Conservation (phyloP, 2,888 invertebrate species). For the Agonopterix alstromeriana region DNA sequence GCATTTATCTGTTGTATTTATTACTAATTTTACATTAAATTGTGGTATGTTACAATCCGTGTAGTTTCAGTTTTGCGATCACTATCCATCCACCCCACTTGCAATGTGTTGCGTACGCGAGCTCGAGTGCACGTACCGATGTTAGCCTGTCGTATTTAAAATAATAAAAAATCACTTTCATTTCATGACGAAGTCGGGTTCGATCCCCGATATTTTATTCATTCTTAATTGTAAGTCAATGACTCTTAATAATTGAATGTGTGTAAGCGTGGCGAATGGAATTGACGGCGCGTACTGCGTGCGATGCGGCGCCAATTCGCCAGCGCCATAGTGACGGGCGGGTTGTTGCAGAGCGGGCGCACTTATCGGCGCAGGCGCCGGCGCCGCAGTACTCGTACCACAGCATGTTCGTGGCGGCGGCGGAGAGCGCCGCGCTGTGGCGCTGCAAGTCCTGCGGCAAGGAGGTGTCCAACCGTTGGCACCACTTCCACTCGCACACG, state of each 20-base stretch:
- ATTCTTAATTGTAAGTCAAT: too few relatives aligned
- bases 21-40: slow-evolving; percentile 85
- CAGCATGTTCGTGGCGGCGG: slow-evolving; percentile 87
- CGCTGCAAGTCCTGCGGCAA: slow-evolving; percentile 89
- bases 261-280: slow-evolving; percentile 3
- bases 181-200: slow-evolving; percentile 1
- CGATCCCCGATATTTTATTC: slow-evolving; percentile 5
- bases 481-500: slow-evolving; percentile 90
- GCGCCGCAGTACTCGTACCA: slow-evolving; percentile 82
- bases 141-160: neutral
- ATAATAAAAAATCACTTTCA: too few relatives aligned
- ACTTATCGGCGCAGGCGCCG: slow-evolving; percentile 41
- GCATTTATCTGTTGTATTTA: slow-evolving; percentile 82
- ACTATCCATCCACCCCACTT: slow-evolving; percentile 46
- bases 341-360: slow-evolving; percentile 60
- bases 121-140: neutral
- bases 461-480: slow-evolving; percentile 92
- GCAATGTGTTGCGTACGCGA: slow-evolving; percentile 25
- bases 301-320: neutral
- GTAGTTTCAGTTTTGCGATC: slow-evolving; percentile 71
- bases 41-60: slow-evolving; percentile 81
- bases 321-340: slow-evolving; percentile 6
- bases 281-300: neutral
- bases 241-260: neutral
- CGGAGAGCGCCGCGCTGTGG: slow-evolving; percentile 85